Base-by-base conservation (phyloP, 2,888 invertebrate species). In the Drosophila meridiana region DNA sequence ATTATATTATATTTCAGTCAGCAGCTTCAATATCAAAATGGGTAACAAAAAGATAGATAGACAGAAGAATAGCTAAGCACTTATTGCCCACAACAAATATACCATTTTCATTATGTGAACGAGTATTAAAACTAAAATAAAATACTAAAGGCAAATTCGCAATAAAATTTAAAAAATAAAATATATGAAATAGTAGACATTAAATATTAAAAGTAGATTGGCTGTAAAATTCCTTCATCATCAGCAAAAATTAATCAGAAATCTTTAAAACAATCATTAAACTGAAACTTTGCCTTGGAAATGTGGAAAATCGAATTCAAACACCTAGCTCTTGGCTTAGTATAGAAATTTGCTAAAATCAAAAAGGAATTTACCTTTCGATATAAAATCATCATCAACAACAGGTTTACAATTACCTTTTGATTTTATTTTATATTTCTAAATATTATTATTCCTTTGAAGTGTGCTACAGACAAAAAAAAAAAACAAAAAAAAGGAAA, bases 371-470 rank as follows among this genome's bases (percentile, higher is more conserved):
- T 32, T 32, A 32, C 13, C 36, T 36, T 52, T 34, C 34, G 3
- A 2, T 34, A 26, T n/a, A 2, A 11, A 9, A 20, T 20, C 20
- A 20, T 20, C 20, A 20, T 20, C 20, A 20, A 20, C 20, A 20
- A 5, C 76, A 52, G 61, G 42, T 69, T 74, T 28, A 48, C 8
- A 45, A 52, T 28, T 52, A 38, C 9, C 34, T 75, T 61, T 40
- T 69, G 47, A 40, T n/a, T 47, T 74, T 40, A 45, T 14, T 42
- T 74, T 55, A 4, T n/a, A 52, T 60, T 60, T 59, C 28, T 14
- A 47, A 58, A 42, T 40, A 43, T 43, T 55, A 26, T 34, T 47
- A 28, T 61, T 65, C 3, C 30, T 40, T 40, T 45, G 32, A 69
- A 75, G 53, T 58, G 53, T 69, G 64, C 59, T 60, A 58, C 38